Percentiles rank a stretch among this genome's conserved stretches.
Evolutionary conservation across 2,888 invertebrate species (phyloP).

Genomic region (Gortyna flavago): DNA sequence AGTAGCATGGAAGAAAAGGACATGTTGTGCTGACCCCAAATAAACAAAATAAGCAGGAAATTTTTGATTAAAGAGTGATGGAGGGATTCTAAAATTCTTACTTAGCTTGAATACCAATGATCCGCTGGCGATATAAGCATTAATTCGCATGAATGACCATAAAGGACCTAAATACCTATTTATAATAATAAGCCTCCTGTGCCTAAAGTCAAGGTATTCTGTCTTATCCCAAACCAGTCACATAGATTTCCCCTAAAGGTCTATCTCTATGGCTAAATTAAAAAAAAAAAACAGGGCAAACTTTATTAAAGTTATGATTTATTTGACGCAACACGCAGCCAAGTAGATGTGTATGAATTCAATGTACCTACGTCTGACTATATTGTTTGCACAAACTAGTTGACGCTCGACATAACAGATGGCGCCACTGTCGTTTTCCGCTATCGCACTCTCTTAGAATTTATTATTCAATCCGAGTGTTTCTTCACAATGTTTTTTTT

Average conservation of each 20-base stretch:
- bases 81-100: neutral
- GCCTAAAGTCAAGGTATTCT: no score
- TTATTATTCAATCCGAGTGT: conserved; percentile 58
- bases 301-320: conserved; percentile 18
- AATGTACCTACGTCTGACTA: neutral
- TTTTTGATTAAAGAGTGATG: neutral
- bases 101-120: neutral
- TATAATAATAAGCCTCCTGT: no score
- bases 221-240: no score
- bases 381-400: conserved; percentile 48
- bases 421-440: conserved; percentile 40
- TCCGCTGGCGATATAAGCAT: neutral
- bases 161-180: neutral
- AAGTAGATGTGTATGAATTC: conserved; percentile 11
- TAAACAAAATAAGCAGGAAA: no score
- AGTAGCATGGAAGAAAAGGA: neutral
- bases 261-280: no score
- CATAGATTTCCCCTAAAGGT: no score
- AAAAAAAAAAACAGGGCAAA: no score
- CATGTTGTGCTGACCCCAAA: neutral
- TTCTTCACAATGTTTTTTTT: conserved; percentile 51
- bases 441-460: conserved; percentile 41
- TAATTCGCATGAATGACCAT: neutral
- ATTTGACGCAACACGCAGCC: conserved; percentile 6
- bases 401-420: conserved; percentile 48